These are phyloP conservation scores for Lepidochrysops patricia DNA, from an alignment of 2,888 invertebrate genomes.

Conservation along the genomic window DNA sequence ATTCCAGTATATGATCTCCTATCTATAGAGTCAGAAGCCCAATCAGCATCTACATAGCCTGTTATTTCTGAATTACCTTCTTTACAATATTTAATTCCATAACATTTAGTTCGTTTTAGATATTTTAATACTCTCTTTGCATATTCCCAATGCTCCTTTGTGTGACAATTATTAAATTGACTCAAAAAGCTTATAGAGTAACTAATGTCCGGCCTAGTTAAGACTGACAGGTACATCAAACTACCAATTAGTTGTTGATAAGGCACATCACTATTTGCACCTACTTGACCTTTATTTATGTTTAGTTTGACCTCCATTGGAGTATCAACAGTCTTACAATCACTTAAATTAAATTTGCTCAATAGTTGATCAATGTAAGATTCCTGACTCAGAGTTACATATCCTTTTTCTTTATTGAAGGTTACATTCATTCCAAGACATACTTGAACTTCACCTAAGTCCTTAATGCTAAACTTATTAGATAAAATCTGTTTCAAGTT, in stretches of 20 bases:
- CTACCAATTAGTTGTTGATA: constrained; percentile 23
- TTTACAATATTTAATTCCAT: constrained; percentile 14
- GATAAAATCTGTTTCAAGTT: constrained; percentile 13
- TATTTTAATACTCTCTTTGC: too few relatives aligned
- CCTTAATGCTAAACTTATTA: constrained; percentile 16
- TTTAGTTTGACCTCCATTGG: constrained; percentile 17
- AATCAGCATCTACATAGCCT: constrained; percentile 19
- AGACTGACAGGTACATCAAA: constrained; percentile 21
- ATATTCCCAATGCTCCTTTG: too few relatives aligned
- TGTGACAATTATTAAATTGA: constrained; percentile 23
- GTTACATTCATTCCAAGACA: too few relatives aligned
- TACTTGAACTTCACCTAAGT: too few relatives aligned
- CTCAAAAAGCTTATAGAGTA: constrained; percentile 21
- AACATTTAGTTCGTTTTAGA: constrained; percentile 14
- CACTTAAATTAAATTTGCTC: constrained; percentile 16
- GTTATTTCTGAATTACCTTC: neutral
- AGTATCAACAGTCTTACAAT: constrained; percentile 18
- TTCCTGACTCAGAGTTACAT: constrained; percentile 17
- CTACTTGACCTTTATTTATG: constrained; percentile 11
- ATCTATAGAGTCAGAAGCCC: constrained; percentile 16
- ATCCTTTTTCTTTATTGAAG: too few relatives aligned
- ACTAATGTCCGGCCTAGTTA: constrained; percentile 21
- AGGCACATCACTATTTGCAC: constrained; percentile 14
- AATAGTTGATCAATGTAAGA: constrained; percentile 17
- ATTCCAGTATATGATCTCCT: constrained; percentile 34